A percentile compares a stretch with the other conserved stretches of the same genome.
These are phyloP conservation scores for Ptilorrhoa leucosticta DNA, from an alignment of 2,113 vertebrate species.

Conservation along the genomic window DNA sequence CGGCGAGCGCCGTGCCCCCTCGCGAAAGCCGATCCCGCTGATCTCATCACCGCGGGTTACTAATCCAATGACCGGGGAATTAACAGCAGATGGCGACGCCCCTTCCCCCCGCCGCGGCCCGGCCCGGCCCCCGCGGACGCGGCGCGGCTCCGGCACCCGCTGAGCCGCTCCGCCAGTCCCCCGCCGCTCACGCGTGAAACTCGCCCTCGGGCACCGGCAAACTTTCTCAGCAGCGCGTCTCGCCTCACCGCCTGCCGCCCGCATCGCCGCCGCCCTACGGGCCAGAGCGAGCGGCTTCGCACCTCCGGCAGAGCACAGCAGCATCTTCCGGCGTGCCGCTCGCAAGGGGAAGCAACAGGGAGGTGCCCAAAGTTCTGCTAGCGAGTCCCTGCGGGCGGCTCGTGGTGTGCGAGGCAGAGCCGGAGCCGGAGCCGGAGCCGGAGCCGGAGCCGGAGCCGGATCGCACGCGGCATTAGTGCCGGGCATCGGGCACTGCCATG, in stretches of 20 bases:
- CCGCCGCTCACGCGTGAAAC: neutral
- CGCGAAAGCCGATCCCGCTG: slow-evolving; percentile 79
- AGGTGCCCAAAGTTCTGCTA: accelerated
- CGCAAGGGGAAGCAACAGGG: accelerated
- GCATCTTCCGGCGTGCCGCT: neutral
- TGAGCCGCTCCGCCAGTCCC: too few species aligned
- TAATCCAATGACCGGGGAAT: slow-evolving; percentile 78
- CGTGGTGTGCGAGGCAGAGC: accelerated
- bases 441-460: neutral
- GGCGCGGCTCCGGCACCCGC: neutral
- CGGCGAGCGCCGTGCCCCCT: slow-evolving; percentile 59
- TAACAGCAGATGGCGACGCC: slow-evolving; percentile 76
- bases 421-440: neutral
- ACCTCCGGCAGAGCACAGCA: neutral
- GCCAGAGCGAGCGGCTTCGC: neutral
- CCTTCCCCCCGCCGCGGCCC: slow-evolving; percentile 58
- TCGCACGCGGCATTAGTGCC: accelerated
- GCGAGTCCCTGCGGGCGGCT: neutral
- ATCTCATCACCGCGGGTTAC: slow-evolving; percentile 78
- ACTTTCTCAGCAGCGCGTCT: neutral
- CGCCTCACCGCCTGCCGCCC: neutral
- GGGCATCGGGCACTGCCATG: neutral
- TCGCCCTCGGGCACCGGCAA: neutral
- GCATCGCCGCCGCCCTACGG: neutral
- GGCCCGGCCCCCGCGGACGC: neutral